Evolutionary conservation across 2,113 vertebrate species (phyloP).

Genomic region (Columbina picui): DNA sequence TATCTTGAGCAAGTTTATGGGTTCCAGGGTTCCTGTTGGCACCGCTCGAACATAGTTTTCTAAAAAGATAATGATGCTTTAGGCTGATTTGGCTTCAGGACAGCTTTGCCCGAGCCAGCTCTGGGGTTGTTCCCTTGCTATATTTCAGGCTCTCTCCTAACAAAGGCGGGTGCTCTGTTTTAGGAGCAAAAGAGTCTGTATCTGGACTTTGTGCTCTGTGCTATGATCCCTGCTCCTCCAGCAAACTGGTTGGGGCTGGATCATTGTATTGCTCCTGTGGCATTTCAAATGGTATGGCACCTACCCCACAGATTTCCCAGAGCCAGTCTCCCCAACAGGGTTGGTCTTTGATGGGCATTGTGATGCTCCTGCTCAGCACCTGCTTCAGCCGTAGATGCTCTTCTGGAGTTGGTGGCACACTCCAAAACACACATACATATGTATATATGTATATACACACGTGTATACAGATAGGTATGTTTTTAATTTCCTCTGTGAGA

Average conservation of each 20-base stretch:
- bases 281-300: rapidly evolving
- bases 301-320: background rate
- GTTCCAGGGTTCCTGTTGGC: background rate
- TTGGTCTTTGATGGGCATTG: background rate
- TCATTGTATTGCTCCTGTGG: background rate
- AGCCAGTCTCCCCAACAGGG: rapidly evolving
- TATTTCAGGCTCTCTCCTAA: background rate
- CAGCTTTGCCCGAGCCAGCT: background rate
- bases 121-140: background rate
- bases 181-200: rapidly evolving
- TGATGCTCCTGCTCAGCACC: background rate
- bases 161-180: rapidly evolving
- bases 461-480: rapidly evolving
- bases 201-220: background rate
- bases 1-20: background rate
- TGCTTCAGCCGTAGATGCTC: background rate
- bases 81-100: background rate
- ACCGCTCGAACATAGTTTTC: background rate
- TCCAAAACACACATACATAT: background rate
- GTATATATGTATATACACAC: rapidly evolving
- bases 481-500: background rate
- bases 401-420: background rate
- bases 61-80: background rate
- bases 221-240: background rate
- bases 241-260: background rate